Conservation (phyloP, 1,140 invertebrate species). For the Paraescarpia echinospica region DNA sequence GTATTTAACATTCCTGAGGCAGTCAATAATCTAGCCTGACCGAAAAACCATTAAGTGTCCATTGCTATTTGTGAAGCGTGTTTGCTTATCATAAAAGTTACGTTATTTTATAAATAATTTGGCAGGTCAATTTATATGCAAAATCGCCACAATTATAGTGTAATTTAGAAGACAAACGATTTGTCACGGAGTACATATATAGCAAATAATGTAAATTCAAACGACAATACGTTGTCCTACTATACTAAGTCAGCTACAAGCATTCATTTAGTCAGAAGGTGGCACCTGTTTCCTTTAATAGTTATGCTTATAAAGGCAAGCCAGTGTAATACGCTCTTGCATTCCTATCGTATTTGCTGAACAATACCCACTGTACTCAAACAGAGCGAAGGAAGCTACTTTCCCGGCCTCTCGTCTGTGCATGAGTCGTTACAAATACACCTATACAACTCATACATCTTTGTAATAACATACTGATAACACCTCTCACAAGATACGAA, state of each 20-base stretch:
- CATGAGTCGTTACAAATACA: background rate
- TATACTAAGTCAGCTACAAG: no score
- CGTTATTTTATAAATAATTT: background rate
- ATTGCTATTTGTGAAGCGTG: background rate
- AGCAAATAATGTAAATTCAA: no score
- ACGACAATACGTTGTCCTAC: no score
- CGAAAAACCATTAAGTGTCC: background rate
- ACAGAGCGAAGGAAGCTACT: background rate
- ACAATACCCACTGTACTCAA: background rate
- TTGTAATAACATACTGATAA: background rate
- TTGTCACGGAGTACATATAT: no score
- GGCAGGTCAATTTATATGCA: background rate
- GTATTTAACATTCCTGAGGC: background rate
- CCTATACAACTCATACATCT: background rate
- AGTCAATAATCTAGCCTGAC: background rate
- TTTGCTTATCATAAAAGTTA: no score
- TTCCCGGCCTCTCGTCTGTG: background rate
- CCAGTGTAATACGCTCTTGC: no score
- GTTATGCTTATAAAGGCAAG: no score
- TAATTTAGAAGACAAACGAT: background rate
- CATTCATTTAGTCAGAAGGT: no score
- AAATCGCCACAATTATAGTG: background rate
- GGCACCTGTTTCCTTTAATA: no score
- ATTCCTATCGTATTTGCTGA: background rate
- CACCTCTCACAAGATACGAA: background rate